Percentiles rank a stretch among this genome's conserved stretches.
These are phyloP conservation scores for Gallinago undulata DNA, from an alignment of 2,113 vertebrate genomes.

Conservation along the genomic window DNA sequence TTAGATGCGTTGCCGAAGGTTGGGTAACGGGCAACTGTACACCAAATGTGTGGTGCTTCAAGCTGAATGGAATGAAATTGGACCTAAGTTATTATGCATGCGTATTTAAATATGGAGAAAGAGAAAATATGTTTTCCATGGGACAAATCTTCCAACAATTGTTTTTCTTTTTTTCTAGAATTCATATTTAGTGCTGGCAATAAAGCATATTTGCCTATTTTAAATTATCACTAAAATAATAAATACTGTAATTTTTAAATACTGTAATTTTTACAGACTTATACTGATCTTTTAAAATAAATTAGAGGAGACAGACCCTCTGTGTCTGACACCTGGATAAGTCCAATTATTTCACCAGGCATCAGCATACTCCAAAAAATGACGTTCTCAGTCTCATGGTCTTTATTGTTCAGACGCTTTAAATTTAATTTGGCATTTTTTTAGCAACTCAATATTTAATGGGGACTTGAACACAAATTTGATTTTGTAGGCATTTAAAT, in stretches of 20 bases:
- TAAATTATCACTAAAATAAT: neutral
- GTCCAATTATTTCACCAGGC: neutral
- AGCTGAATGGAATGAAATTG: neutral
- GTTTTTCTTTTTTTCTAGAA: neutral
- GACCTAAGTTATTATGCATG: neutral
- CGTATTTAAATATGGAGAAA: neutral
- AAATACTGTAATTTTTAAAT: neutral
- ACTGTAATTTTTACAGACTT: neutral
- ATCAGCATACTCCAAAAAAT: neutral
- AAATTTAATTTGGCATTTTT: neutral
- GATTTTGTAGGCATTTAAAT: neutral
- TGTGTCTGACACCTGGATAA: neutral
- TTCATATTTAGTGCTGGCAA: neutral
- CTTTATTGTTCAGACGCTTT: neutral
- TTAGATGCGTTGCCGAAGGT: neutral
- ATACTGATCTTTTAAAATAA: neutral
- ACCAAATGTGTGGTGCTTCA: neutral
- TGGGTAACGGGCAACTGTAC: neutral
- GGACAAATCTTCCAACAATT: neutral
- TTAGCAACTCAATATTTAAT: neutral
- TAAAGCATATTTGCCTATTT: neutral
- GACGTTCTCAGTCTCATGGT: rapidly evolving
- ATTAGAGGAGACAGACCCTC: neutral
- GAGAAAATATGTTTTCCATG: neutral
- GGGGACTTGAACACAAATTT: neutral